Percentiles rank a stretch among this genome's conserved stretches.
Conservation (phyloP, 2,797 vertebrate genomes). For the Platyrinchus mystaceus region DNA sequence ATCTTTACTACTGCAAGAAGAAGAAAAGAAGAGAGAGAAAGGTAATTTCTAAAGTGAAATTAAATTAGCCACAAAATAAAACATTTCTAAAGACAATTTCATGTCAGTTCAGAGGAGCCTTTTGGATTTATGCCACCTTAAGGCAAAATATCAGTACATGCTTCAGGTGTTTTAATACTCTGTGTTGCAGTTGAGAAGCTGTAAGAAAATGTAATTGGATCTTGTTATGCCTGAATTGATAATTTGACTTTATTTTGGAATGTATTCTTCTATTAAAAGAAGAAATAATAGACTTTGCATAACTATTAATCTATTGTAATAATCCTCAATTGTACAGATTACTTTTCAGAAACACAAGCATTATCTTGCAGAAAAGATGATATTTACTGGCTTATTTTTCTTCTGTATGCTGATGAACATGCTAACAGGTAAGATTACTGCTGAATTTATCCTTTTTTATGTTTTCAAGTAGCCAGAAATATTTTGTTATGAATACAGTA, state of each 20-base stretch:
- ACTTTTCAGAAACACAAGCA: neutral
- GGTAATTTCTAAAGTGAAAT: constrained; percentile 23
- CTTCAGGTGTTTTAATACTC: neutral
- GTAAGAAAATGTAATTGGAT: neutral
- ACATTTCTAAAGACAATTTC: neutral
- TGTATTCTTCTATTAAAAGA: neutral
- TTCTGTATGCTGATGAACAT: constrained; percentile 22
- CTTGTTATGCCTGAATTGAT: neutral
- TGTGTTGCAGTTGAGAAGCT: neutral
- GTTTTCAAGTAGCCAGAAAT: neutral
- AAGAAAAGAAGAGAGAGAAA: neutral
- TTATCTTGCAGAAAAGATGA: constrained; percentile 25
- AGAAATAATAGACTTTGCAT: neutral
- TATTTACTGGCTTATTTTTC: neutral
- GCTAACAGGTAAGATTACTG: constrained; percentile 41
- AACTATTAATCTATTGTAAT: neutral
- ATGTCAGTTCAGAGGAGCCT: neutral
- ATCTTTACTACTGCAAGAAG: neutral
- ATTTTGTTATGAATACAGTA: neutral
- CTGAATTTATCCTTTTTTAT: neutral
- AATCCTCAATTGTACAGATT: neutral
- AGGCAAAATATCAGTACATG: neutral
- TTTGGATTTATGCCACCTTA: neutral
- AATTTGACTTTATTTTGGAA: neutral
- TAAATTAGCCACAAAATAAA: neutral